Percentiles rank a stretch among this genome's conserved stretches.
phyloP scores from a whole-genome alignment of 1,140 invertebrate genomes.

The roundworm (Caenorhabditis elegans) region DNA sequence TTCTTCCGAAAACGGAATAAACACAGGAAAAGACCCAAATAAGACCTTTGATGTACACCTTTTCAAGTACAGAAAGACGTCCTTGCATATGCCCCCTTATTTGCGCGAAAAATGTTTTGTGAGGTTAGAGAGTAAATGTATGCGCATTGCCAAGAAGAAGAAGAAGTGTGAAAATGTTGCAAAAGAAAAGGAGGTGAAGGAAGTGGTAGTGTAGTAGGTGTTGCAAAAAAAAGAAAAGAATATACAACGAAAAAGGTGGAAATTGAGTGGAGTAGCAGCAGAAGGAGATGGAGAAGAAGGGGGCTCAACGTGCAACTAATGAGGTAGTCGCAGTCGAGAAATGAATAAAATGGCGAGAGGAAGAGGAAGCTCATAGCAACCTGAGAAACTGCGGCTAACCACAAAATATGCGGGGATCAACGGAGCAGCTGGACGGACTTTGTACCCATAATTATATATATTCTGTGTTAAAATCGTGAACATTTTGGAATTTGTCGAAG shows the following conservation, averaged over 20 bases:
- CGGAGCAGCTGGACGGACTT: no score
- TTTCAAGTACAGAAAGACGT: no score
- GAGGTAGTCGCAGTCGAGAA: no score
- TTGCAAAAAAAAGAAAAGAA: not conserved
- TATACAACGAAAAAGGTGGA: conserved; percentile 7
- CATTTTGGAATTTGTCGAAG: no score
- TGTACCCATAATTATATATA: no score
- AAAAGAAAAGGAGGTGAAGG: not conserved
- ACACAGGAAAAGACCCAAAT: not conserved
- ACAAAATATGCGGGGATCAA: no score
- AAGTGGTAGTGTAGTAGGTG: not conserved
- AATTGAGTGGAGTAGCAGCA: not conserved
- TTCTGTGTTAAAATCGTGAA: no score
- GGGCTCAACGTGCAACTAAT: not conserved
- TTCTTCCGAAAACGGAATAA: not conserved
- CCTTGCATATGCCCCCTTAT: conserved; percentile 24
- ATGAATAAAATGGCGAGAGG: no score
- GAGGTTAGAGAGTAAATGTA: not conserved
- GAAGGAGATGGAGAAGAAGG: not conserved
- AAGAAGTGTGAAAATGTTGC: not conserved
- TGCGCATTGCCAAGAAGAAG: not conserved
- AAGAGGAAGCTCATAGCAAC: no score
- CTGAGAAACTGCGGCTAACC: no score
- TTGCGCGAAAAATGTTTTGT: not conserved
- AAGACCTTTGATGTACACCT: not conserved